Percentiles rank a stretch among this genome's conserved stretches.
These are phyloP conservation scores for Dastarcus helophoroides DNA, from an alignment of 2,888 invertebrate species.

Conservation along the genomic window DNA sequence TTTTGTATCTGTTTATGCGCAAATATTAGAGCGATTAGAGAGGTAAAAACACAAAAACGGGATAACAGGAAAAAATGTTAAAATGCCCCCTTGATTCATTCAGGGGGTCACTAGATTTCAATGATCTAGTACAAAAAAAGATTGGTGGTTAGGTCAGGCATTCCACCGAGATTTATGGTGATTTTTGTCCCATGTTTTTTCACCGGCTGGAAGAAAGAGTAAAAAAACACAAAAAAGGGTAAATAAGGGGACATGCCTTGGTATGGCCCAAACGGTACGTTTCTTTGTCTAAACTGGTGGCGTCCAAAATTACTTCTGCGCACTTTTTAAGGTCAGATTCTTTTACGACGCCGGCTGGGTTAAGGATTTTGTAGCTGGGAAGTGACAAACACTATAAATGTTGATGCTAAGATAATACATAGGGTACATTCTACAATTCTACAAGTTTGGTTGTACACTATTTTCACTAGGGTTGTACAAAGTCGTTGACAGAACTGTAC, in stretches of 20 bases:
- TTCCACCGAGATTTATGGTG: too few relatives aligned
- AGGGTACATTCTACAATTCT: too few relatives aligned
- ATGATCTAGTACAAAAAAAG: too few relatives aligned
- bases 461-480: not conserved
- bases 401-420: too few relatives aligned
- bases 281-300: slow-evolving; percentile 76
- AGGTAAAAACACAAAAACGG: slow-evolving; percentile 7
- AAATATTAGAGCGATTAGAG: slow-evolving; percentile 5
- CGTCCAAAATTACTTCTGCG: slow-evolving; percentile 71
- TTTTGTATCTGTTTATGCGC: slow-evolving; percentile 79
- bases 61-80: slow-evolving; percentile 12
- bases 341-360: slow-evolving; percentile 75
- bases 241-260: slow-evolving; percentile 85
- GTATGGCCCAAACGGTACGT: slow-evolving; percentile 96
- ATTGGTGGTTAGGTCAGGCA: too few relatives aligned
- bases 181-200: too few relatives aligned
- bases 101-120: too few relatives aligned
- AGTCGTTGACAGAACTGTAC: not conserved
- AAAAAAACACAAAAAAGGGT: too few relatives aligned
- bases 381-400: too few relatives aligned
- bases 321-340: slow-evolving; percentile 70
- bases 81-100: too few relatives aligned
- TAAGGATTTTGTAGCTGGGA: slow-evolving; percentile 96
- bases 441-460: too few relatives aligned
- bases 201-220: too few relatives aligned